Evolutionary conservation across 2,888 invertebrate species (phyloP).

Genomic region (Eristalis pertinax): DNA sequence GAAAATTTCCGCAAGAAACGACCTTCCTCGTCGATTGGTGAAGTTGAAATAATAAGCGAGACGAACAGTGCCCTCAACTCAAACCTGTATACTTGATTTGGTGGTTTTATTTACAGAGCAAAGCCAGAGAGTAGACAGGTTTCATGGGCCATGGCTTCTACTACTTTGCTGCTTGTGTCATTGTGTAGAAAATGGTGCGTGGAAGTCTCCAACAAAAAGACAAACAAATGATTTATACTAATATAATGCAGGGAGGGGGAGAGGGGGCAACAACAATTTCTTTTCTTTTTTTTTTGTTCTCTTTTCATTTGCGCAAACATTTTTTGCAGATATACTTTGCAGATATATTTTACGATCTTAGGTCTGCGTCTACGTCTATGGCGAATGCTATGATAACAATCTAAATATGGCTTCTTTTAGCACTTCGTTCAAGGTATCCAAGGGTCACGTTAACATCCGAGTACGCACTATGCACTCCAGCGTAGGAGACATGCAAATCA

Average conservation of each 20-base stretch:
- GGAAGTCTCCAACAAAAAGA: slow-evolving; percentile 39
- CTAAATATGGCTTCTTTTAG: neutral
- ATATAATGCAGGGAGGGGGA: neutral
- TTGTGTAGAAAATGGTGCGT: slow-evolving; percentile 45
- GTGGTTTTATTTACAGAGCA: slow-evolving; percentile 13
- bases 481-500: neutral
- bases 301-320: too few species aligned
- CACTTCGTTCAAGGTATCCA: neutral
- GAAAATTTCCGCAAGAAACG: neutral
- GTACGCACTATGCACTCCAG: neutral
- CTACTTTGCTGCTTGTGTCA: slow-evolving; percentile 16
- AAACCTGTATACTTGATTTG: slow-evolving; percentile 34
- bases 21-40: slow-evolving; percentile 19
- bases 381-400: neutral
- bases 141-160: neutral
- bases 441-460: neutral
- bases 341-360: neutral
- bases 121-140: slow-evolving; percentile 18
- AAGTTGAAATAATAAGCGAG: slow-evolving; percentile 54
- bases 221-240: slow-evolving; percentile 17
- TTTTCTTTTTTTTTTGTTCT: neutral
- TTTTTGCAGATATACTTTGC: neutral
- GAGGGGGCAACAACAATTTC: slow-evolving; percentile 18
- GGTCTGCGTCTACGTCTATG: neutral
- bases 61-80: slow-evolving; percentile 29